phyloP scores from a whole-genome alignment of 2,113 vertebrate species.

The Platichthys stellatus region DNA sequence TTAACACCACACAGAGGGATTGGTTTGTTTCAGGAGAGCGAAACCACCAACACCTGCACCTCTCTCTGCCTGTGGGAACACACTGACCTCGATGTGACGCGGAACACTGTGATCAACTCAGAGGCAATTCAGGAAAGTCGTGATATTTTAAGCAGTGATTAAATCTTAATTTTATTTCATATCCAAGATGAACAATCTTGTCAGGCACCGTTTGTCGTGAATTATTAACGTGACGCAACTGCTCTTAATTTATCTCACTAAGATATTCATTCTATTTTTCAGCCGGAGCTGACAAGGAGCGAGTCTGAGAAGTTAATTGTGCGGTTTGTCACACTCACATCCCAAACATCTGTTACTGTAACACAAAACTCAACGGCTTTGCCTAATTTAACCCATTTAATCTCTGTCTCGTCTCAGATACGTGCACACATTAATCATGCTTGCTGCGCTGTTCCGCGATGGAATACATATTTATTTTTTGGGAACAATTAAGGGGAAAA shows the following conservation, averaged over 20 bases:
- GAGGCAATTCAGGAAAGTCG: neutral
- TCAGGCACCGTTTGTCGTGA: constrained; percentile 52
- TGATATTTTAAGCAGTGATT: constrained; percentile 14
- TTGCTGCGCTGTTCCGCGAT: neutral
- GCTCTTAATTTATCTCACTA: constrained; percentile 46
- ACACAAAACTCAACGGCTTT: constrained; percentile 13
- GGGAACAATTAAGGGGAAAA: neutral
- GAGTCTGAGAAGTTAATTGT: constrained; percentile 37
- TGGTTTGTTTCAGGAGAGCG: constrained; percentile 14
- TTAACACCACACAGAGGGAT: constrained; percentile 22
- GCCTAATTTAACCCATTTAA: constrained; percentile 33
- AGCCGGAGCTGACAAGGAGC: constrained; percentile 22
- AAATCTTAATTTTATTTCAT: constrained; percentile 1
- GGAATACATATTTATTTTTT: neutral
- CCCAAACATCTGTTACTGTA: constrained; percentile 54
- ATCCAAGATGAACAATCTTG: constrained; percentile 39
- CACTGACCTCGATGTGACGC: neutral
- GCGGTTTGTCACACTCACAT: constrained; percentile 36
- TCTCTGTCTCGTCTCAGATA: constrained; percentile 1
- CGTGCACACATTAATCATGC: constrained; percentile 2
- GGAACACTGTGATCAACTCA: constrained; percentile 5
- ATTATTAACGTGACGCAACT: constrained; percentile 51
- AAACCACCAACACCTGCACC: neutral
- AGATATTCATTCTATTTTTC: constrained; percentile 36
- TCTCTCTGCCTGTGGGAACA: constrained; percentile 5